Conservation (phyloP, 2,797 vertebrate species). For the Tokudaia muenninki region DNA sequence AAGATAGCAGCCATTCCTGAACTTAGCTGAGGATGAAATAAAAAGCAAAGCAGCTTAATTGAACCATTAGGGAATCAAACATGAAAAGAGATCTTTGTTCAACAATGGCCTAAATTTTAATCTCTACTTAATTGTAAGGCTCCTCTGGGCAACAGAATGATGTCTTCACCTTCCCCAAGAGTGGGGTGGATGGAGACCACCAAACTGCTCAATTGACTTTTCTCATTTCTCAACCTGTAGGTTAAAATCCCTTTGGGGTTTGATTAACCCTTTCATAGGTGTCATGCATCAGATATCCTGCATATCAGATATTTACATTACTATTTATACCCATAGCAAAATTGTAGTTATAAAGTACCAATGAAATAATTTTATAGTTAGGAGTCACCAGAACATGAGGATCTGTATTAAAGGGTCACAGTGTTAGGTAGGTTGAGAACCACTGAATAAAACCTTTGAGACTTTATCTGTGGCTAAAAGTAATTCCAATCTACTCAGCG, state of each 20-base stretch:
- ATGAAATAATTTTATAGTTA: background rate
- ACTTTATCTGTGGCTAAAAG: slow-evolving; percentile 51
- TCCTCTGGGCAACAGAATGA: slow-evolving; percentile 63
- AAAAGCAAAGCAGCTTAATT: slow-evolving; percentile 79
- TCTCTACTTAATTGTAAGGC: slow-evolving; percentile 78
- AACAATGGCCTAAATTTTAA: slow-evolving; percentile 80
- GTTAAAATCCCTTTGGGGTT: background rate
- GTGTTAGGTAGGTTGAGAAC: background rate
- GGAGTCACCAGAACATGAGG: background rate
- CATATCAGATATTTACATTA: background rate
- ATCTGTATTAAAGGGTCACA: background rate
- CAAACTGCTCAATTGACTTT: background rate
- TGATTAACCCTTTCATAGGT: background rate
- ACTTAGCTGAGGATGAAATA: slow-evolving; percentile 68
- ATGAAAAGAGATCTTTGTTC: slow-evolving; percentile 74
- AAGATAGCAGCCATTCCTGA: slow-evolving; percentile 53
- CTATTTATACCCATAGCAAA: background rate
- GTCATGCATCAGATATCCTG: background rate
- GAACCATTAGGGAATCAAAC: slow-evolving; percentile 75
- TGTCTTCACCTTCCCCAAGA: slow-evolving; percentile 47
- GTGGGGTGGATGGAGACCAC: slow-evolving; percentile 27
- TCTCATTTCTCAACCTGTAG: background rate
- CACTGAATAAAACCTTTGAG: background rate
- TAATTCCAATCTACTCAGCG: background rate
- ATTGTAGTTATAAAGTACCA: background rate